Evolutionary conservation across 2,888 invertebrate genomes (phyloP).

Genomic region (Morpho helenor): DNA sequence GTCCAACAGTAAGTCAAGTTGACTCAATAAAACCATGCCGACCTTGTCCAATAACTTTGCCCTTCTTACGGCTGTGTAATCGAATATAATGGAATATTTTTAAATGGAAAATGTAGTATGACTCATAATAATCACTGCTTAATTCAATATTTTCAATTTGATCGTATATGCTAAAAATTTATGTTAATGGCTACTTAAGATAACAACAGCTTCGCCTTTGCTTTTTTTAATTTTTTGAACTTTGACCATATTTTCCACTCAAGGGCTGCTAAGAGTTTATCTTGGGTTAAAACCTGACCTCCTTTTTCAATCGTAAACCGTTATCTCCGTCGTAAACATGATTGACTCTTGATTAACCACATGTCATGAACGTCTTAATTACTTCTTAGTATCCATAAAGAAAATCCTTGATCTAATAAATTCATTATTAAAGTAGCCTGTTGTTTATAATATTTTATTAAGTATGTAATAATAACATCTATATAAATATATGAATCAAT

Average conservation of each 20-base stretch:
- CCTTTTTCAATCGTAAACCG: slow-evolving; percentile 24
- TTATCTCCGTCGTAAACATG: slow-evolving; percentile 16
- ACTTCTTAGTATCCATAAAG: slow-evolving; percentile 1
- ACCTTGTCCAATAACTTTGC: slow-evolving; percentile 18
- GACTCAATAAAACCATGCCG: slow-evolving; percentile 6
- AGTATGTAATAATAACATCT: too few species aligned
- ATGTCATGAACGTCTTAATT: slow-evolving; percentile 17
- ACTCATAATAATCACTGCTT: neutral
- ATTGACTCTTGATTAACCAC: slow-evolving; percentile 15
- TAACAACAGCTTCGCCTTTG: too few species aligned
- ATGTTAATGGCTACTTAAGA: too few species aligned
- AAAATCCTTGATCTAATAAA: slow-evolving; percentile 9
- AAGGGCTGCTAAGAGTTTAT: slow-evolving; percentile 19
- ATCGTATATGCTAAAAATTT: too few species aligned
- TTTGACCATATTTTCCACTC: slow-evolving; percentile 16
- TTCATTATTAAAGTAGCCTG: neutral
- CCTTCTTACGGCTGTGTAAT: slow-evolving; percentile 18
- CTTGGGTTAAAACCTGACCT: slow-evolving; percentile 21
- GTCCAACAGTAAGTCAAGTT: neutral
- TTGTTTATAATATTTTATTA: too few species aligned
- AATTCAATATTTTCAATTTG: neutral
- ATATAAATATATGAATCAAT: too few species aligned
- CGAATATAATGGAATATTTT: slow-evolving; percentile 17
- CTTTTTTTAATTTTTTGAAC: too few species aligned
- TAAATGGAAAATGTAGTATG: slow-evolving; percentile 3